phyloP scores from a whole-genome alignment of 64 coral and sea anemone species.

The Montipora sp. region DNA sequence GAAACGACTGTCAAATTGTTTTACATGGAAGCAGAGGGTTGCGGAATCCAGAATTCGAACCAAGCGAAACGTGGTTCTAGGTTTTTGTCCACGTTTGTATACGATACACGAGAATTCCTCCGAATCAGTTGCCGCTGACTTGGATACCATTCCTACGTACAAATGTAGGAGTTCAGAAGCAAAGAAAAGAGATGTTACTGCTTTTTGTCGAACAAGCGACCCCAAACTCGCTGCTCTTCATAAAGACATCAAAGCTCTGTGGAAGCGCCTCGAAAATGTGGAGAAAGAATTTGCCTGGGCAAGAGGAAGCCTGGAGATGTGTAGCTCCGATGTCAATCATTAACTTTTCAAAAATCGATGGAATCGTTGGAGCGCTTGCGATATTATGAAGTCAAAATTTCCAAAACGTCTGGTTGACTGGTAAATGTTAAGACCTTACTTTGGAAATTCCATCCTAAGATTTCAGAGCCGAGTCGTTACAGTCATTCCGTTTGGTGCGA shows the following conservation, averaged over 20 bases:
- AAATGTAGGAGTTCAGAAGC: background rate
- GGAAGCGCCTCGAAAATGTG: conserved; percentile 40
- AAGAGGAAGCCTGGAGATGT: background rate
- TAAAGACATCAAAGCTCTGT: conserved; percentile 35
- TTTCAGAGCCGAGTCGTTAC: no score
- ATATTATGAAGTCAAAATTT: no score
- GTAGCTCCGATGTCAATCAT: background rate
- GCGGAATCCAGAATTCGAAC: background rate
- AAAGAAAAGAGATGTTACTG: background rate
- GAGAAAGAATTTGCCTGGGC: conserved; percentile 36
- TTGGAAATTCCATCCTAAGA: no score
- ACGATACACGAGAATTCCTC: conserved; percentile 41
- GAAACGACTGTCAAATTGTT: conserved; percentile 25
- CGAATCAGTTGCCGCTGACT: background rate
- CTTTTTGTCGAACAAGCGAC: conserved; percentile 2
- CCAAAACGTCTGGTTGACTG: no score
- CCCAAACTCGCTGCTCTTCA: conserved; percentile 12
- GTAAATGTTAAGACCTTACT: no score
- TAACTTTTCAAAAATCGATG: background rate
- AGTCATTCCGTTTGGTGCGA: no score
- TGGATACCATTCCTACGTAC: background rate
- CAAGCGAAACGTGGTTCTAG: background rate
- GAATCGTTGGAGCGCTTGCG: no score
- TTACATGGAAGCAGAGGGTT: background rate
- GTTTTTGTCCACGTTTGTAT: conserved; percentile 6